Evolutionary conservation across 2,888 invertebrate genomes (phyloP).

Genomic region (Nomada goodeniana): DNA sequence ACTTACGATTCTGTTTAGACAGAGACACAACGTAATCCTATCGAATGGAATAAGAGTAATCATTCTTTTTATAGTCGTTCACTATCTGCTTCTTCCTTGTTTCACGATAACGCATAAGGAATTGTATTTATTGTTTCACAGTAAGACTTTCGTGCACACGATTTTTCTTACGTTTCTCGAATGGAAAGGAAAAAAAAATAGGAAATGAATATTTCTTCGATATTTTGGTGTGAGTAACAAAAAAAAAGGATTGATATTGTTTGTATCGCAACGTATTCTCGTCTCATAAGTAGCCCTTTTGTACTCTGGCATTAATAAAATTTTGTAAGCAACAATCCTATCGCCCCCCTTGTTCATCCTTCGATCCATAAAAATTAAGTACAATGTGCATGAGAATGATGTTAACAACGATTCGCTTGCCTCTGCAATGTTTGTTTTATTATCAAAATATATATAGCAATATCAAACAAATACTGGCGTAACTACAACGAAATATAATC

Average conservation of each 20-base stretch:
- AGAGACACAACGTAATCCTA: constrained; percentile 18
- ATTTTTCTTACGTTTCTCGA: constrained; percentile 48
- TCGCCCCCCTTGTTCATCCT: background rate
- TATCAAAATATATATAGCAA: constrained; percentile 42
- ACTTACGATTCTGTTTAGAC: constrained; percentile 22
- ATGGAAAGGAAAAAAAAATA: constrained; percentile 16
- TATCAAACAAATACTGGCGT: background rate
- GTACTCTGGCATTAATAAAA: constrained; percentile 82
- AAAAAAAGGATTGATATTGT: constrained; percentile 60
- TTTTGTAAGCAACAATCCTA: constrained; percentile 73
- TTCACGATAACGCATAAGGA: constrained; percentile 66
- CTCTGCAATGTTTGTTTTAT: constrained; percentile 28
- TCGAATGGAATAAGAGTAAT: constrained; percentile 25
- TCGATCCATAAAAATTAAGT: background rate
- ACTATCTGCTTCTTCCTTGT: constrained; percentile 46
- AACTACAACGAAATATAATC: constrained; percentile 11
- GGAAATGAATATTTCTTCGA: constrained; percentile 49
- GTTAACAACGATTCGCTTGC: background rate
- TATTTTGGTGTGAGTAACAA: constrained; percentile 75
- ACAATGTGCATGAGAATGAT: background rate
- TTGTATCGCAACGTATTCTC: constrained; percentile 75
- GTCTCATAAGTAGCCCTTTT: constrained; percentile 77
- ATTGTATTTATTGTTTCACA: constrained; percentile 74
- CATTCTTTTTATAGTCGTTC: constrained; percentile 30
- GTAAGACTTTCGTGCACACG: constrained; percentile 60